Evolutionary conservation across 2,113 vertebrate species (phyloP).

Genomic region (Trichomycterus rosablanca): DNA sequence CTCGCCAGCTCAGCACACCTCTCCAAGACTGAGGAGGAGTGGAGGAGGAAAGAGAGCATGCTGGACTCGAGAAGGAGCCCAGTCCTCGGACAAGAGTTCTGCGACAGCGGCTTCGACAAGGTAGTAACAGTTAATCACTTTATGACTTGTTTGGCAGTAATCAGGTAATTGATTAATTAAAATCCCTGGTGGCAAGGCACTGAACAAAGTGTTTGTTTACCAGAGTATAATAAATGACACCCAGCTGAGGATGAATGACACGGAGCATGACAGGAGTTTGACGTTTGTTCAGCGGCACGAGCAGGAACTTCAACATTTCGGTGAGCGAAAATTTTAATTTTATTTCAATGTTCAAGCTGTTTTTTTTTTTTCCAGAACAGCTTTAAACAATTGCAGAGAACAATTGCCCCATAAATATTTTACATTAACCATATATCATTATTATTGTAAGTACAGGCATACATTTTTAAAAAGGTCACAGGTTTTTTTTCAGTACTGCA

Average conservation of each 20-base stretch:
- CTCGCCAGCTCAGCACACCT: constrained; percentile 76
- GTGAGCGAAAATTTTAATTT: too few relatives aligned
- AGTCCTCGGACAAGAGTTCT: constrained; percentile 70
- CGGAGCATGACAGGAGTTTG: constrained; percentile 77
- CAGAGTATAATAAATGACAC: constrained; percentile 90
- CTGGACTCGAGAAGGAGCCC: constrained; percentile 74
- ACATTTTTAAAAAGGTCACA: too few relatives aligned
- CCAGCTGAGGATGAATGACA: constrained; percentile 70
- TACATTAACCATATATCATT: too few relatives aligned
- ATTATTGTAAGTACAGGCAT: too few relatives aligned
- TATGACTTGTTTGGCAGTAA: not conserved
- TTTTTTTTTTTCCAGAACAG: too few relatives aligned
- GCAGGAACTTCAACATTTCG: constrained; percentile 88
- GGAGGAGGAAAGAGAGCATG: constrained; percentile 89
- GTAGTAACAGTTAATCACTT: constrained; percentile 63
- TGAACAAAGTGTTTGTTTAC: constrained; percentile 5
- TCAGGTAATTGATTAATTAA: not conserved
- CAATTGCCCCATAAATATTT: too few relatives aligned
- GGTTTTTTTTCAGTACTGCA: too few relatives aligned
- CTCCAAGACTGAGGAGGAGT: constrained; percentile 82
- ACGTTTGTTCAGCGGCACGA: constrained; percentile 86
- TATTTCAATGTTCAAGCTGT: too few relatives aligned
- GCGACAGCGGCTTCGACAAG: constrained; percentile 93
- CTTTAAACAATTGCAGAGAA: too few relatives aligned
- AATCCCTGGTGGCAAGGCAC: not conserved